Percentiles rank a stretch among this genome's conserved stretches.
Conservation (phyloP, 2,113 vertebrate genomes). For the Percina caprodes region DNA sequence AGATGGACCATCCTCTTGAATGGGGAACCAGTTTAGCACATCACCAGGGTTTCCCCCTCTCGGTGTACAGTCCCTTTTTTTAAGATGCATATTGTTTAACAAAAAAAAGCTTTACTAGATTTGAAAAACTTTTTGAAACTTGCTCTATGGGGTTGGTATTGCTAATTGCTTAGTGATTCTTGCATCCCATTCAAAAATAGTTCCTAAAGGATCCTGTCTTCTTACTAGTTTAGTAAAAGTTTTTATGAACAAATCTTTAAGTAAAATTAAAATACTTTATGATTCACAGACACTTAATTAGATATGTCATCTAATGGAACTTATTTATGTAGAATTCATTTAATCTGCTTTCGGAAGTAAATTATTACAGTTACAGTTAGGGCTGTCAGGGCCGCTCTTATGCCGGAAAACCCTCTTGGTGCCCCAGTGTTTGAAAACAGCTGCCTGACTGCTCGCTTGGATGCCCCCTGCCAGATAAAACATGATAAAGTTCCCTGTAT, state of each 20-base stretch:
- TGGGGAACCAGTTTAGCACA: constrained; percentile 27
- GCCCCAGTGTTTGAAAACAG: too few species aligned
- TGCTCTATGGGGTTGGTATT: neutral
- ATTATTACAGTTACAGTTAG: neutral
- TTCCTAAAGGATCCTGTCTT: neutral
- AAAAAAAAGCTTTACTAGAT: neutral
- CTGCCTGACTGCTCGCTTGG: too few species aligned
- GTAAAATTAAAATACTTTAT: neutral
- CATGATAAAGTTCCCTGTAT: too few species aligned
- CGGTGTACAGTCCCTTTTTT: neutral
- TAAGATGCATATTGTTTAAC: neutral
- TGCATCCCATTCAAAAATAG: neutral
- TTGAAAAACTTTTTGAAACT: neutral
- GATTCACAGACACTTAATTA: neutral
- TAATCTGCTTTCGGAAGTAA: neutral
- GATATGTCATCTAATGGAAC: neutral
- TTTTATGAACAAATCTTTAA: constrained; percentile 1
- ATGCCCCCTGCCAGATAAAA: too few species aligned
- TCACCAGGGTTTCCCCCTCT: constrained; percentile 19
- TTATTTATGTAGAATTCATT: neutral
- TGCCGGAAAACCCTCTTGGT: too few species aligned
- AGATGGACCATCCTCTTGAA: constrained; percentile 45
- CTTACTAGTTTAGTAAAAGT: neutral
- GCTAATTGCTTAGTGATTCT: neutral
- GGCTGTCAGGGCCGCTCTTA: too few species aligned